Base-by-base conservation (phyloP, 2,797 vertebrate genomes). In the Philypnodon macrostomus region DNA sequence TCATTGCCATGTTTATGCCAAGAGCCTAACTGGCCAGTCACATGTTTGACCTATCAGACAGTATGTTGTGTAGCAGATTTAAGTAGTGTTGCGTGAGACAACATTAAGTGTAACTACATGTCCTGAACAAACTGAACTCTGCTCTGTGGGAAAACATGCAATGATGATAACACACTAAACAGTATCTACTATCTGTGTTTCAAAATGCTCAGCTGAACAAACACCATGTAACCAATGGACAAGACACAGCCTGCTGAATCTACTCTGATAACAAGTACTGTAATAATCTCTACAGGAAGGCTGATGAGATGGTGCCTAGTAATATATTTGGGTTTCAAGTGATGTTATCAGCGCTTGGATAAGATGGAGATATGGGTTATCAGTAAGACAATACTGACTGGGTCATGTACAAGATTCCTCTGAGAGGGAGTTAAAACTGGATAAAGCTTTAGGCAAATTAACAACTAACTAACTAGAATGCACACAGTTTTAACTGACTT, bases 381-480 rank as follows among this genome's bases (percentile, higher is more conserved):
- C 40, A 42, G 15, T 11, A 30, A 18, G 15, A 44, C 27, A 8
- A 6, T 15, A 30, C 26, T 2, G n/a, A 19, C 15, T 6, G 16
- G 3, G 7, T 18, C 10, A 44, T 31, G 13, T 24, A 18, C 10
- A 17, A 30, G 15, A 16, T 10, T 9, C 7, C 1, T 36, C 14
- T 44, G 27, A 17, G 9, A 24, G 8, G 4, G 19, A 11, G 8
- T 3, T 14, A 41, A 41, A 27, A 7, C 12, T 41, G 26, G 41
- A 41, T 41, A 16, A 48, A 49, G 64, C 18, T 18, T 53, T 48
- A 45, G 48, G 62, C 16, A 26, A 54, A 51, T 38, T 48, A 70
- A 70, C 21, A n/a, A n/a, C n/a, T n/a, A n/a, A n/a, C n/a, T n/a
- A n/a, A n/a, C n/a, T n/a, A n/a, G n/a, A n/a, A n/a, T n/a, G n/a